phyloP scores from a whole-genome alignment of 2,113 vertebrate genomes.

The Rattus rattus region DNA sequence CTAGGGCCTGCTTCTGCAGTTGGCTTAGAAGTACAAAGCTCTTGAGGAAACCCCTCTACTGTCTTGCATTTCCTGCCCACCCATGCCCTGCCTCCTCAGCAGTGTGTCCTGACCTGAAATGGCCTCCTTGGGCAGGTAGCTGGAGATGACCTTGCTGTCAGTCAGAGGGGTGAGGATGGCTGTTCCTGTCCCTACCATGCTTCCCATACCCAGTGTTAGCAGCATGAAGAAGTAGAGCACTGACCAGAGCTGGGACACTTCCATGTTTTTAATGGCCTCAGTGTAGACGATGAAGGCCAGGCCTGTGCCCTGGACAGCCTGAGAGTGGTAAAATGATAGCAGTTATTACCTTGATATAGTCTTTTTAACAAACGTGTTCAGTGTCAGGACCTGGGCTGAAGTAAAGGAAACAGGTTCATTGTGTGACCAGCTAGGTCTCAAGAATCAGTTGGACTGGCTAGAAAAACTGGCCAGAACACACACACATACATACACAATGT shows the following conservation, averaged over 20 bases:
- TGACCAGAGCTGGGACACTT: slow-evolving; percentile 94
- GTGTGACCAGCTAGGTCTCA: background rate
- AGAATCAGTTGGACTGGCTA: rapidly evolving
- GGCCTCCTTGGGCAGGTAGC: slow-evolving; percentile 87
- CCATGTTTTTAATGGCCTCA: slow-evolving; percentile 96
- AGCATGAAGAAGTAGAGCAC: slow-evolving; percentile 96
- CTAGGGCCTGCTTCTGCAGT: background rate
- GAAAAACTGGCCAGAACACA: background rate
- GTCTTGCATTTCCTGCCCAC: rapidly evolving
- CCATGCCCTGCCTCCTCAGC: rapidly evolving
- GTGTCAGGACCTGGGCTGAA: rapidly evolving
- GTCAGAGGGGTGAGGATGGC: slow-evolving; percentile 93
- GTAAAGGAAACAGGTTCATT: no score
- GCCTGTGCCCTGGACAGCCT: slow-evolving; percentile 95
- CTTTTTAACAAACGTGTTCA: background rate
- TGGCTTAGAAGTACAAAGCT: background rate
- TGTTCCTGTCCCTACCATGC: slow-evolving; percentile 95
- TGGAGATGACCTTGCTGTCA: slow-evolving; percentile 87
- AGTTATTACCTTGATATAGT: background rate
- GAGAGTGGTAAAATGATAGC: rapidly evolving
- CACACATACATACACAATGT: no score
- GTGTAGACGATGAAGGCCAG: slow-evolving; percentile 96
- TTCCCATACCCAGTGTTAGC: slow-evolving; percentile 94
- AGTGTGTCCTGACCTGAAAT: slow-evolving; percentile 88
- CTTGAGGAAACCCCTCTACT: rapidly evolving